phyloP scores from a whole-genome alignment of 2,113 vertebrate species.

The Salvator merianae region DNA sequence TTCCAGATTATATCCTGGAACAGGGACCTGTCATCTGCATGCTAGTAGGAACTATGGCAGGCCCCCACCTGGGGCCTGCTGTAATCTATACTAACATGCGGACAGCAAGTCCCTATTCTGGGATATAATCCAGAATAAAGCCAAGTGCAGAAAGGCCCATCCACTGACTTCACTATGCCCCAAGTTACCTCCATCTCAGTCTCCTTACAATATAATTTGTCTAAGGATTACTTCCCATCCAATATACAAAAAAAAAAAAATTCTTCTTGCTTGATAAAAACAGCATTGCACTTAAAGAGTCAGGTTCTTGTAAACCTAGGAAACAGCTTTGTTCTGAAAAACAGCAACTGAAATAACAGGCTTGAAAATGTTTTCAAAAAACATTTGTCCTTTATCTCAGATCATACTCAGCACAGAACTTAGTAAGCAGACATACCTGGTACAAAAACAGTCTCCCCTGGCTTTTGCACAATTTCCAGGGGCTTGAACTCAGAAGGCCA shows the following conservation, averaged over 20 bases:
- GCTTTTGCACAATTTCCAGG: conserved; percentile 92
- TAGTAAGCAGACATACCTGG: conserved; percentile 77
- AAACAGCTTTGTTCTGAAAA: not conserved
- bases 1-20: too few species aligned
- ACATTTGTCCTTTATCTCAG: fast-evolving
- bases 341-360: not conserved
- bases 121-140: too few species aligned
- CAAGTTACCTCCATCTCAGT: not conserved
- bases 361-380: not conserved
- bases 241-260: not conserved
- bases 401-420: not conserved
- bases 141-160: too few species aligned
- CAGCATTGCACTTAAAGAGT: not conserved
- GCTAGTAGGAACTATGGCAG: too few species aligned
- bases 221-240: not conserved
- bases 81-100: too few species aligned
- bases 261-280: not conserved
- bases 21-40: too few species aligned
- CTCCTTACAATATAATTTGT: not conserved
- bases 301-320: fast-evolving
- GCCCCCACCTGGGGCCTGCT: too few species aligned
- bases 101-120: too few species aligned
- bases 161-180: not conserved
- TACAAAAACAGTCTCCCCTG: conserved; percentile 96
- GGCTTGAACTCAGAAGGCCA: conserved; percentile 94